Base-by-base conservation (phyloP, 2,113 vertebrate species). In the Cryptotis parvus region DNA sequence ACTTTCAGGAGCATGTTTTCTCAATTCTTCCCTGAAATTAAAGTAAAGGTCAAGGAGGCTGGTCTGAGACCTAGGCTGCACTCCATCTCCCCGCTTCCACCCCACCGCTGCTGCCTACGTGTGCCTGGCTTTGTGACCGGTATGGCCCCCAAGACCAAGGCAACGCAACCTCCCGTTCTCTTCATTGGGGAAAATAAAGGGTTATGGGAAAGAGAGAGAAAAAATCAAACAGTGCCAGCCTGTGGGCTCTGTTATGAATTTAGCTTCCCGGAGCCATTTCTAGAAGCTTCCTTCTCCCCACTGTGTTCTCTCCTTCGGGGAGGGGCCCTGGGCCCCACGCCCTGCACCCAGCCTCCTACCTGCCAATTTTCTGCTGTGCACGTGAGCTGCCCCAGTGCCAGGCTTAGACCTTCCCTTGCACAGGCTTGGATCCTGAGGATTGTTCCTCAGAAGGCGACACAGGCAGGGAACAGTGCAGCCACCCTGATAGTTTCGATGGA, bases 11-110 rank as follows among this genome's bases (percentile, higher is more conserved):
- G 83, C 63, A 9, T 95, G 84, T 93, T 96, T 95, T 97, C 88
- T 95, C 79, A 94, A 63, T 69, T 93, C 90, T 83, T 89, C 77
- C 91, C 83, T 89, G 92, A 97, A 96, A 96, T 96, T 95, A 96
- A 96, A 95, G 94, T 94, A 96, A 96, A 96, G 96, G 95, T 97
- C 92, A 94, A 89, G 92, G 75, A 93, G 91, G 45, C 74, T 92
- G 84, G 88, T 91, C 91, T 73, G 88, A 95, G 83, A 65, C 55
- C 84, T 65, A 24, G 22, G 55, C 6, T 18, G 80, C 49, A 68
- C 69, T 87, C 37, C 55, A 70, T 43, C 24, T 52, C 33, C 86
- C 18, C n/a, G n/a, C n/a, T n/a, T 12, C 61, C 0, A 27, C 26
- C 63, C 29, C 63, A 65, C 89, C 69, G 78, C 68, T 39, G 55